Conservation (phyloP, 2,888 invertebrate species). For the Hetaerina titia region DNA sequence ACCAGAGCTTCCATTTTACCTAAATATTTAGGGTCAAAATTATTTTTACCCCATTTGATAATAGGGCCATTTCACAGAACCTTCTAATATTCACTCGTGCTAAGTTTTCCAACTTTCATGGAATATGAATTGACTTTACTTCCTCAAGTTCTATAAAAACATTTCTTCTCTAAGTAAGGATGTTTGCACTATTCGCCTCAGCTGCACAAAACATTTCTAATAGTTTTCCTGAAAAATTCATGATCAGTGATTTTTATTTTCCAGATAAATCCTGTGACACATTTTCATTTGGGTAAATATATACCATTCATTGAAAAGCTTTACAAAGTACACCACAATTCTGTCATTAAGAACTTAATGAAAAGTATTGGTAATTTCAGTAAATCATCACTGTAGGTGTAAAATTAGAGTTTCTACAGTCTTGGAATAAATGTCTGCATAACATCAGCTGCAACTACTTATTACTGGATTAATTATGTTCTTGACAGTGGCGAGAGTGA, state of each 20-base stretch:
- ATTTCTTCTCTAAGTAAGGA: too few species aligned
- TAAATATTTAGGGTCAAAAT: too few species aligned
- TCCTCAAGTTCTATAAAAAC: too few species aligned
- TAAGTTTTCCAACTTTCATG: not conserved
- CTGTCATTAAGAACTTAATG: not conserved
- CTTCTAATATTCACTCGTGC: not conserved
- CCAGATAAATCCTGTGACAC: conserved; percentile 28
- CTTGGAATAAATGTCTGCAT: too few species aligned
- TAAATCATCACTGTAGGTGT: not conserved
- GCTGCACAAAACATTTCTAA: too few species aligned
- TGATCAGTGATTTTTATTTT: too few species aligned
- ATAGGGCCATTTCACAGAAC: too few species aligned
- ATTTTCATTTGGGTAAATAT: conserved; percentile 60
- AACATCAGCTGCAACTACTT: too few species aligned
- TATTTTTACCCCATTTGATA: too few species aligned
- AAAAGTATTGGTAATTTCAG: conserved; percentile 18
- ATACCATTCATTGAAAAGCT: conserved; percentile 46
- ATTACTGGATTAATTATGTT: not conserved
- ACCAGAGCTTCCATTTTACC: too few species aligned
- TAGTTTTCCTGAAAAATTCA: too few species aligned
- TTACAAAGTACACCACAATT: conserved; percentile 37
- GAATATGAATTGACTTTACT: not conserved
- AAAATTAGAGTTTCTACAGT: not conserved
- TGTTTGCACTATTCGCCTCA: too few species aligned
- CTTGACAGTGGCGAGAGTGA: not conserved